Evolutionary conservation across 2,888 invertebrate genomes (phyloP), one percentile per base, ranked within the genome.

Genomic region (Callosobruchus maculatus): DNA sequence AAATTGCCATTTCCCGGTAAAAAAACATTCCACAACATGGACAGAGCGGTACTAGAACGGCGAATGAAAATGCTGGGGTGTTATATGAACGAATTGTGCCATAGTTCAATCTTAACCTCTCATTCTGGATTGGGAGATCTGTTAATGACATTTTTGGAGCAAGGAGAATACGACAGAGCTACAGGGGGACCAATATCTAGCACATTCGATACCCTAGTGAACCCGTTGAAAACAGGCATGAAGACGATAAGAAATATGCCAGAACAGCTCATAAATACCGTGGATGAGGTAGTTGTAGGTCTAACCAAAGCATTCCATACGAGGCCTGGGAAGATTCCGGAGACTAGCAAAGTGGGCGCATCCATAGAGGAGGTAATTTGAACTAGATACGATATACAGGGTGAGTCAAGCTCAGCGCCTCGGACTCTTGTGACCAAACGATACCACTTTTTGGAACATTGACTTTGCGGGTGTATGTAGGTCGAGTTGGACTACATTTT

Each of bases 21-120:
- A 87, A 97, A 97, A 85, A 94, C 97, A 70, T 96, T 98, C 86
- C 96, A 97, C 84, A 98, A 97, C 84, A 95, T 96, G 85, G 96
- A 96, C 74, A 88, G 94, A 13, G 88, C 91, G 0, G 94, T 98
- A 22, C 87, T 98, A 73, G 97, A 98, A 85, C 93, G 92, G 81
- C 89, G 98, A 21, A 96, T 95, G 90, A 88, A 91, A 68, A 92
- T 93, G 90, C 84, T 97, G 67, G 96, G 97, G 83, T 91, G 89
- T 76, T 98, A 97, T 87, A 88, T 98, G 79, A 90, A 92, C 82
- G 91, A 91, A 72, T 85, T 97, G 72, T 90, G 93, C 71, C 90
- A 90, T 77, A 89, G 90, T 9, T 88, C 89, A 20, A 87, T 91
- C 22, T 88, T 92, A 74, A 89, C 89, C 68, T 88, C 88, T 20